These are phyloP conservation scores for Caenorhabditis doughertyi DNA, from an alignment of 2,888 invertebrate species.

Conservation along the genomic window DNA sequence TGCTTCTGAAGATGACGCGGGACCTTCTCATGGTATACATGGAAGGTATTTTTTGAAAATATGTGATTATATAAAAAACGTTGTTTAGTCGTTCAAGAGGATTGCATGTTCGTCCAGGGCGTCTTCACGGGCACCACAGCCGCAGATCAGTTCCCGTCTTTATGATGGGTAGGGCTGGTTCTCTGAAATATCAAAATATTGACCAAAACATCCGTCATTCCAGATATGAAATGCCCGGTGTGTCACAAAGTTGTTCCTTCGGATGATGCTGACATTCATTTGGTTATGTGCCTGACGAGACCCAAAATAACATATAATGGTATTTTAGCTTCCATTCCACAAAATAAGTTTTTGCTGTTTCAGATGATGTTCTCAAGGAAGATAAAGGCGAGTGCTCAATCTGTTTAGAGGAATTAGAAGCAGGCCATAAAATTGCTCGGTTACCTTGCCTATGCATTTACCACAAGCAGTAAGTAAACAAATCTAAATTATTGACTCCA, in stretches of 20 bases:
- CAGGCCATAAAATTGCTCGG: conserved; percentile 97
- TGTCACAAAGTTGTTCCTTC: conserved; percentile 98
- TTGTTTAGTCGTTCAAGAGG: conserved; percentile 40
- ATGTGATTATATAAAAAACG: background rate
- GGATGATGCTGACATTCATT: conserved; percentile 98
- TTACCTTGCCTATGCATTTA: conserved; percentile 99
- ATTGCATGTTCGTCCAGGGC: conserved; percentile 53
- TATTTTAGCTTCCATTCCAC: conserved; percentile 82
- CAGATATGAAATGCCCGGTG: conserved; percentile 98
- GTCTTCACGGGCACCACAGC: conserved; percentile 66
- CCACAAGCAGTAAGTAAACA: conserved; percentile 91
- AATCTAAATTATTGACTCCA: background rate
- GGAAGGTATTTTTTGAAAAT: conserved; percentile 29
- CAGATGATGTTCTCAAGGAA: conserved; percentile 97
- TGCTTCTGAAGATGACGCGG: conserved; percentile 66
- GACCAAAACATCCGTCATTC: background rate
- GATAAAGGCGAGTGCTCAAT: conserved; percentile 99
- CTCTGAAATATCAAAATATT: background rate
- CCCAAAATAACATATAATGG: conserved; percentile 99
- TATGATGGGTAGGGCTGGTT: conserved; percentile 66
- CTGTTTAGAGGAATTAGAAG: conserved; percentile 96
- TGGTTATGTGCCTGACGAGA: conserved; percentile 99
- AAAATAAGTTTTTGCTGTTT: no score
- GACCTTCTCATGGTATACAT: conserved; percentile 38
- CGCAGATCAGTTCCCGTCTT: conserved; percentile 70